Evolutionary conservation across 2,113 vertebrate species (phyloP), one percentile per base, ranked within the genome.

Genomic region (Podilymbus podiceps): DNA sequence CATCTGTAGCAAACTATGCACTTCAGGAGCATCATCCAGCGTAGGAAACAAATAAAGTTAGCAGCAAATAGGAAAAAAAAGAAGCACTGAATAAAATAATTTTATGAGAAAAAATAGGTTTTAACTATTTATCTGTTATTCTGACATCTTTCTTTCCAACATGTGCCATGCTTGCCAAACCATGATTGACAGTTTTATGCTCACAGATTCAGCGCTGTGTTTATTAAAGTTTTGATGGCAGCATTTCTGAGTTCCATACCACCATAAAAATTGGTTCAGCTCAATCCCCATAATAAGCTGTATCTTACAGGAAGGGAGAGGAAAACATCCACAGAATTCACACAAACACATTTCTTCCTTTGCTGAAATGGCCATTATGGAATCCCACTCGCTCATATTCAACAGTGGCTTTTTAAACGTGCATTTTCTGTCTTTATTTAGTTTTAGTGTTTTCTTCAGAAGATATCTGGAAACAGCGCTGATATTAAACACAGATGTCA

Each of bases 401-500:
- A 62, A 9, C 25, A 35, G 59, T 9, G 15, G 16, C 30, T 89
- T 96, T 85, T 30, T 2, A 93, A 90, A 87, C 2, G 8, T 80
- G 19, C 44, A 78, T 96, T 40, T 86, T 93, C 88, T 95, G 75
- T 28, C 66, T 85, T 66, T 59, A 66, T 79, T 95, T 95, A 92
- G 83, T 76, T 95, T 62, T 58, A 59, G 15, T 71, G 24, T 42
- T 89, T 83, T 78, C 46, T 77, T 50, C 58, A 53, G 58, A 94
- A 89, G 50, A 71, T 66, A 31, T 47, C 58, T 90, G 83, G 46
- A 82, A 85, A 71, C 30, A 66, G 24, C 44, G 35, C n/a, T 83
- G 90, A 76, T 88, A 83, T 95, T 90, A 83, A 93, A 91, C 72
- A 89, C 78, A 91, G 88, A 87, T 80, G 77, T 89, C 80, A 82